Evolutionary conservation across 2,113 vertebrate genomes (phyloP), one percentile per base, ranked within the genome.

Genomic region (Trichechus manatus): DNA sequence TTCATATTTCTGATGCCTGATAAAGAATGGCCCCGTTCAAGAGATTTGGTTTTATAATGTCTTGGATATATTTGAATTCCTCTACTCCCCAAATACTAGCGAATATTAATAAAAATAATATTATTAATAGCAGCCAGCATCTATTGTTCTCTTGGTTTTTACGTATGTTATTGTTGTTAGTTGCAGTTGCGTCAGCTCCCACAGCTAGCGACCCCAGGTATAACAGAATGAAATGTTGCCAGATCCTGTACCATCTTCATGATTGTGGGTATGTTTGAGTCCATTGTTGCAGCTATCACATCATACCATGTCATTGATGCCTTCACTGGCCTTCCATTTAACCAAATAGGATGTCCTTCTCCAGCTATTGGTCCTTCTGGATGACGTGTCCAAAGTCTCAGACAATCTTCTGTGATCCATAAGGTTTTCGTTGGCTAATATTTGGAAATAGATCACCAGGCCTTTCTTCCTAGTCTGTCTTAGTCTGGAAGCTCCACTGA

Each of bases 1-100:
- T 95, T 94, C 27, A n/a, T 13, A 44, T 94, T 88, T 91, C 64
- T 7, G 94, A 33, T 31, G 85, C 78, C 64, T 86, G 42, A 63
- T 72, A 59, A 87, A 96, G 61, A 96, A 86, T 89, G 31, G 64
- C 17, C 44, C 5, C 87, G 1, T 91, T 97, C 11, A 94, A 68
- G 56, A 44, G 88, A 87, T 93, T 89, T 47, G 27, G 72, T 89
- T 94, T 95, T 96, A 81, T 91, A 75, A 79, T 91, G 47, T 91
- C 53, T 56, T 31, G 33, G 68, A 63, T 89, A 61, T 83, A 75
- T 93, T 90, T 91, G n/a, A 94, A 81, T 83, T 92, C 56, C 72
- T 87, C 82, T 8, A 36, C 36, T 36, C 66, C 27, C 47, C 77
- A 61, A 96, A 78, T 94, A 94, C 75, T 42, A 87, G 63, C 10